Evolutionary conservation across 30 jellyfish, hydroid and myxozoan species (phyloP), one percentile per base, ranked within the genome.

Genomic region (Catostylus mosaicus): DNA sequence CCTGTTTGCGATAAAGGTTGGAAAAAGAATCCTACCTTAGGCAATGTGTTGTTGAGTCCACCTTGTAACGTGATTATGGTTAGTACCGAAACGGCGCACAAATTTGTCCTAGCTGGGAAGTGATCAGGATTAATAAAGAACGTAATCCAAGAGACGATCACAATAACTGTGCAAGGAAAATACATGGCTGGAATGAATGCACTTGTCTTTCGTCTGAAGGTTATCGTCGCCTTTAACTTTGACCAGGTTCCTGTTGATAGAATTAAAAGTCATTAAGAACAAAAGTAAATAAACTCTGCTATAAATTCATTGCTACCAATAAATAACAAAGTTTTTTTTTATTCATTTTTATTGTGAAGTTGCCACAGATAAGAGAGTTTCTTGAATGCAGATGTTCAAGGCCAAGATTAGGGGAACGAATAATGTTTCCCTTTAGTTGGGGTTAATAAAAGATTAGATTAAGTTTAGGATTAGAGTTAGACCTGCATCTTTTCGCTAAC

Each of bases 31-130:
- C 83, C 6, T 80, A 92, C 98, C 96, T 92, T 92, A 10, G 98
- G 98, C 40, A 92, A 65, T 24, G 98, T 87, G 29, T 61, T 67
- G 69, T 86, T 85, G 40, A 92, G 50, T 46, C 95, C 96, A n/a
- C 97, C 92, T 67, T 92, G 96, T 24, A 92, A 50, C 18, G 98
- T 92, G 45, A 92, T 82, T 30, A 92, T 85, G 23, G 98, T 92
- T 29, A 92, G 33, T 29, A 92, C 86, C 8, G 96, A 71, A 5
- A 85, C 90, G n/a, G 90, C 98, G 43, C 96, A 82, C 22, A 92
- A 80, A 29, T 86, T 78, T 32, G 98, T 92, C 36, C 98, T 80
- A 43, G 98, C 98, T 7, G 98, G 98, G 77, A 85, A 85, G 48
- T 92, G 98, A 23, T 78, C 87, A 24, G 98, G 95, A 36, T 81